Conservation (phyloP, 1,140 invertebrate species). For the Semibalanus balanoides region DNA sequence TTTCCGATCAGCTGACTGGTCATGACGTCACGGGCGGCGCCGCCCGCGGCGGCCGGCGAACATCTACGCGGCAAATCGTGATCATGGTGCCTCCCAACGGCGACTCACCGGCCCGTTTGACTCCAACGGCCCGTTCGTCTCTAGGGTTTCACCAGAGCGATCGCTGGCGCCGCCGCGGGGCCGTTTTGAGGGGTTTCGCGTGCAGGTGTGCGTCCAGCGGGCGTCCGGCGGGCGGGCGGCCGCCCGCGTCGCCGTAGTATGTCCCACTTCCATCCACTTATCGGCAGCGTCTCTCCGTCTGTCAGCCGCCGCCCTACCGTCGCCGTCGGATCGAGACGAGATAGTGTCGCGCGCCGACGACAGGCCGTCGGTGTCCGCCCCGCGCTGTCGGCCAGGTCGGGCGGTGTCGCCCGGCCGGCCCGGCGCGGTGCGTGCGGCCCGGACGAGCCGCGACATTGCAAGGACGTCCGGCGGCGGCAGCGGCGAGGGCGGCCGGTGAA, state of each 20-base stretch:
- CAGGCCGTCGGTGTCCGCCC: no score
- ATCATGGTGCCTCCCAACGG: neutral
- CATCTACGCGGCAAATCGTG: neutral
- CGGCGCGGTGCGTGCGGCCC: no score
- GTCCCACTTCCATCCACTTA: slow-evolving; percentile 1
- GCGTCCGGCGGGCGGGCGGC: no score
- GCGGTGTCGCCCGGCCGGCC: no score
- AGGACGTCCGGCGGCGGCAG: neutral
- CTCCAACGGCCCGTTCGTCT: neutral
- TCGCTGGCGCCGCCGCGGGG: no score
- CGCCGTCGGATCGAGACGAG: neutral
- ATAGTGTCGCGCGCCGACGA: neutral
- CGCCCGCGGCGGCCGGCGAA: neutral
- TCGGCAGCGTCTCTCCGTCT: no score
- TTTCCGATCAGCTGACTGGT: neutral
- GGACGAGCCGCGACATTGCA: neutral
- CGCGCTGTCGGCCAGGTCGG: no score
- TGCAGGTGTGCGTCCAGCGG: neutral
- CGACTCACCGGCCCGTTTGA: no score
- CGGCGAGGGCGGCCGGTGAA: neutral
- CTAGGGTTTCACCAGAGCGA: no score
- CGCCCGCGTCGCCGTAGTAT: neutral
- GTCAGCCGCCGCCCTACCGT: neutral
- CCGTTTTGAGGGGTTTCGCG: neutral
- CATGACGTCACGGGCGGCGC: neutral